Conservation (phyloP, 2,113 vertebrate species). For the Dromas ardeola region DNA sequence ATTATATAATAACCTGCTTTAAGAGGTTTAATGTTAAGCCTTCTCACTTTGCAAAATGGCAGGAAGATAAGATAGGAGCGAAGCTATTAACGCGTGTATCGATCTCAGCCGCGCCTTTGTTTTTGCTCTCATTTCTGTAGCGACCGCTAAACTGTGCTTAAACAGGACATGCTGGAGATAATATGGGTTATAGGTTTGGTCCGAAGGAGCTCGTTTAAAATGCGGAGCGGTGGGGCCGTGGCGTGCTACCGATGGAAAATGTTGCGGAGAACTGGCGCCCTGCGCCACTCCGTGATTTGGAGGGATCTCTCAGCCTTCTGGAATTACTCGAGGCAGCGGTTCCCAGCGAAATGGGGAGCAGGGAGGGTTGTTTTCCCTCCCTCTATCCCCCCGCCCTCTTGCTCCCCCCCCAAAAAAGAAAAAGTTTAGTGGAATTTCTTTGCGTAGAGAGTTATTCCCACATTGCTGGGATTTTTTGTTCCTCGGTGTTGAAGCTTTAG, state of each 20-base stretch:
- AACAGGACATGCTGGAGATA: neutral
- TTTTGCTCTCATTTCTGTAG: conserved; percentile 11
- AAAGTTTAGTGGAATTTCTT: neutral
- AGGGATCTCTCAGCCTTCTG: neutral
- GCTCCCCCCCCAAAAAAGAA: neutral
- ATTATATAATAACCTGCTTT: conserved; percentile 34
- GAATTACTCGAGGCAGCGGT: neutral
- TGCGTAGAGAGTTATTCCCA: neutral
- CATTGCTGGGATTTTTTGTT: neutral
- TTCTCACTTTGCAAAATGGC: conserved; percentile 44
- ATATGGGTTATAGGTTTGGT: neutral
- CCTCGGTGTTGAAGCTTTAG: neutral
- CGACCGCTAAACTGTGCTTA: conserved; percentile 25
- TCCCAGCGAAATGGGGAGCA: neutral
- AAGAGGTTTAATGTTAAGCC: conserved; percentile 26
- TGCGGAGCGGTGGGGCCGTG: neutral
- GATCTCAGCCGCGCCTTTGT: conserved; percentile 1
- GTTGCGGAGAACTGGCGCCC: neutral
- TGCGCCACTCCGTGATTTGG: neutral
- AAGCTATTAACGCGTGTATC: conserved; percentile 25
- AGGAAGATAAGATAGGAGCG: conserved; percentile 51
- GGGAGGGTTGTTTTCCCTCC: neutral
- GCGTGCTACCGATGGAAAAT: neutral
- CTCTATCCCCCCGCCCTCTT: too few species aligned
- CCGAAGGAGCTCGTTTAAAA: neutral